phyloP scores from a whole-genome alignment of 2,113 vertebrate species.

The Catharus fuscescens region DNA sequence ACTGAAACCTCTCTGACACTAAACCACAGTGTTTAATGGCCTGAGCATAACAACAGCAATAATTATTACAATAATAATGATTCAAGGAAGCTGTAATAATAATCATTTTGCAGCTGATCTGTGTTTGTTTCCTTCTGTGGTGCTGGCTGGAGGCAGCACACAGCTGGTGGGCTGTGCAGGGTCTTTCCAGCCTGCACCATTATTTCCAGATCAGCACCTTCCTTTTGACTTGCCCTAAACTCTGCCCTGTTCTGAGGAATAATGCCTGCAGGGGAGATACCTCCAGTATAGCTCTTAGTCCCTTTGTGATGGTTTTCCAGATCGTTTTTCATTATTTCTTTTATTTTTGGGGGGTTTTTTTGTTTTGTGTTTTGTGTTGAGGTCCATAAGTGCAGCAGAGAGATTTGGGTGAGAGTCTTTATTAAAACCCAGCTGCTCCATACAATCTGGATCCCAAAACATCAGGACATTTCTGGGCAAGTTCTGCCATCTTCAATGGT shows the following conservation, averaged over 20 bases:
- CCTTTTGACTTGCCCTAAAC: constrained; percentile 79
- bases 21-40: background rate
- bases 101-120: constrained; percentile 46
- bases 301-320: constrained; percentile 35
- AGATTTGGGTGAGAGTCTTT: background rate
- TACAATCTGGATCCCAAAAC: background rate
- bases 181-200: constrained; percentile 73
- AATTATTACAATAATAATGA: background rate
- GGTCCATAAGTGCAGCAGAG: constrained; percentile 62
- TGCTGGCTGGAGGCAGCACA: background rate
- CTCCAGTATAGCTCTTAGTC: constrained; percentile 50
- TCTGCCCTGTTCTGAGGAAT: constrained; percentile 61
- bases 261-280: constrained; percentile 67
- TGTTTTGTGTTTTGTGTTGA: background rate
- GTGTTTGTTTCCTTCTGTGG: constrained; percentile 49
- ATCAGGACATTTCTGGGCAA: background rate
- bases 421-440: background rate
- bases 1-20: background rate
- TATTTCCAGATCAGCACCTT: constrained; percentile 81
- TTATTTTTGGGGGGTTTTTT: background rate
- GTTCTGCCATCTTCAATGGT: background rate
- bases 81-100: background rate
- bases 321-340: constrained; percentile 18
- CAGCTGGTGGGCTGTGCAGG: constrained; percentile 63
- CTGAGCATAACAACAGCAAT: background rate